Conservation (phyloP, 2,113 vertebrate species). For the Psilopsiagon aymara region DNA sequence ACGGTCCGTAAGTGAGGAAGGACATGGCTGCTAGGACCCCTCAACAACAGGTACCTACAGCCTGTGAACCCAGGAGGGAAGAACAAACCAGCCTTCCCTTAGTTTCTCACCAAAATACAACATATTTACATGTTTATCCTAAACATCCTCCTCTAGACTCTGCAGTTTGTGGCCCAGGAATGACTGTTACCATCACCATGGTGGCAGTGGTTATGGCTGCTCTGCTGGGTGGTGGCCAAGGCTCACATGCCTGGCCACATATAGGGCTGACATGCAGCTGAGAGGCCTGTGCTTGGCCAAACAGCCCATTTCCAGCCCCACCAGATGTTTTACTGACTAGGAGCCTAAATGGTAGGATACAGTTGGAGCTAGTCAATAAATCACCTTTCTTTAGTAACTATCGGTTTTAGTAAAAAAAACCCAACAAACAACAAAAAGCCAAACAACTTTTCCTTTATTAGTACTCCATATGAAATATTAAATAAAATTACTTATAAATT, state of each 20-base stretch:
- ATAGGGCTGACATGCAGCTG: not conserved
- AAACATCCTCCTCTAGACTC: not conserved
- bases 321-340: not conserved
- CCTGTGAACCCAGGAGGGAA: not conserved
- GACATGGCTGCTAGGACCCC: not conserved
- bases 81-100: not conserved
- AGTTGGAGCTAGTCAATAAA: not conserved
- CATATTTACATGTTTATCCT: not conserved
- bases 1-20: not conserved
- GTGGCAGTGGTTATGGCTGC: not conserved
- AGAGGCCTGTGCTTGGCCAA: not conserved
- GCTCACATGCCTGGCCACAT: not conserved
- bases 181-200: fast-evolving
- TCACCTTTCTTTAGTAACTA: not conserved
- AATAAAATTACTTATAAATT: not conserved
- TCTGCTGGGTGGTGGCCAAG: not conserved
- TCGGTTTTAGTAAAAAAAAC: not conserved
- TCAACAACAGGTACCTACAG: fast-evolving
- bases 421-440: not conserved
- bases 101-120: not conserved
- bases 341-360: not conserved
- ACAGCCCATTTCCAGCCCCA: not conserved
- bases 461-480: not conserved
- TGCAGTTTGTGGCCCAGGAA: not conserved
- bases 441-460: not conserved